phyloP scores from a whole-genome alignment of 2,888 invertebrate genomes.

The Rhingia campestris region DNA sequence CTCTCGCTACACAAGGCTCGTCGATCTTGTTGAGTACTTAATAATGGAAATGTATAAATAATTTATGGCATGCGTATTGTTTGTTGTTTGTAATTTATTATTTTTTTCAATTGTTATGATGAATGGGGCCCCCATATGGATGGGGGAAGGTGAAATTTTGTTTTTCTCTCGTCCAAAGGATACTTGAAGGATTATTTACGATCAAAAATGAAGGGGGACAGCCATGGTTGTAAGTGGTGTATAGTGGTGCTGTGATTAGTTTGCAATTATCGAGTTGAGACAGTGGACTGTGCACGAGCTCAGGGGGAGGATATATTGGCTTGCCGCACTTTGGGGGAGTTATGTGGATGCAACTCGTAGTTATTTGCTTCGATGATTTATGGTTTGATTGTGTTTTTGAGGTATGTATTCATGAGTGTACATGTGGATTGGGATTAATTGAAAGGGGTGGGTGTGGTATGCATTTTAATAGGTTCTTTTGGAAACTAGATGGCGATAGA shows the following conservation, averaged over 20 bases:
- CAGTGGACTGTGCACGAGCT: not conserved
- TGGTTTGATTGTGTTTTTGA: slow-evolving; percentile 9
- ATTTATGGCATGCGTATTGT: slow-evolving; percentile 61
- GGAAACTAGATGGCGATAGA: too few species aligned
- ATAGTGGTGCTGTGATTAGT: slow-evolving; percentile 45
- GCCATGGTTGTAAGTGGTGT: slow-evolving; percentile 16
- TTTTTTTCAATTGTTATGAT: slow-evolving; percentile 56
- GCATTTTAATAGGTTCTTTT: too few species aligned
- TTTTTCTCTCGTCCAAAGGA: slow-evolving; percentile 24
- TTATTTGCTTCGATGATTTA: slow-evolving; percentile 21
- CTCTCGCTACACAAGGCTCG: slow-evolving; percentile 4
- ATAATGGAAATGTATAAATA: slow-evolving; percentile 57
- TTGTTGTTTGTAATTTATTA: slow-evolving; percentile 50
- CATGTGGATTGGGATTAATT: too few species aligned
- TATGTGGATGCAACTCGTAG: not conserved
- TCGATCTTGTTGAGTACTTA: slow-evolving; percentile 59
- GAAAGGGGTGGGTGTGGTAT: too few species aligned
- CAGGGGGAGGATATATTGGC: not conserved
- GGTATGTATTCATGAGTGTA: not conserved
- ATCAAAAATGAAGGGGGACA: slow-evolving; percentile 28
- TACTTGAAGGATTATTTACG: slow-evolving; percentile 48
- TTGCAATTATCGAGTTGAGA: slow-evolving; percentile 38
- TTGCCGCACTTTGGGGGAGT: not conserved
- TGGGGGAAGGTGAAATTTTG: slow-evolving; percentile 14
- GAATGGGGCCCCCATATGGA: slow-evolving; percentile 26